Percentiles rank a stretch among this genome's conserved stretches.
Conservation (phyloP, 1,140 invertebrate species). For the Tribolium castaneum region DNA sequence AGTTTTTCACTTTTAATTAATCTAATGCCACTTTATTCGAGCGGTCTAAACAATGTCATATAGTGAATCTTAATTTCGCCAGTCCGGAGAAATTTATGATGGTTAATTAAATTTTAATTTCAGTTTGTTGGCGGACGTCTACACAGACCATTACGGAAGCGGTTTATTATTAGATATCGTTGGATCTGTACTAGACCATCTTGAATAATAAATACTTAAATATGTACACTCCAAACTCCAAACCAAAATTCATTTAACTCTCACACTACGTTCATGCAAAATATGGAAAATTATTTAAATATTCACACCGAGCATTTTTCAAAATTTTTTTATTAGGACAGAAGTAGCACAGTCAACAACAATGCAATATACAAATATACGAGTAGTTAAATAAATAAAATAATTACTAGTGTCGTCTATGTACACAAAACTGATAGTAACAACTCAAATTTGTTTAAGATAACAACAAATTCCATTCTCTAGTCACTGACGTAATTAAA, state of each 20-base stretch:
- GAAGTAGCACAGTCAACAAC: too few relatives aligned
- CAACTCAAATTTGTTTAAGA: too few relatives aligned
- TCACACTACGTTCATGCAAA: neutral
- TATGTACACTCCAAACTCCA: neutral
- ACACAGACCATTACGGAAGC: constrained; percentile 41
- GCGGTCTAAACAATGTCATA: constrained; percentile 58
- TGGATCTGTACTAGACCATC: constrained; percentile 7
- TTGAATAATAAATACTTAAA: neutral
- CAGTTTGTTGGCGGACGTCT: constrained; percentile 52
- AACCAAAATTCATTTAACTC: neutral
- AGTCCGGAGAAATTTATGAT: constrained; percentile 57
- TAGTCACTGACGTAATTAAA: too few relatives aligned
- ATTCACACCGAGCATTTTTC: too few relatives aligned
- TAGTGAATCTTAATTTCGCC: constrained; percentile 59
- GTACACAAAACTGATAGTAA: too few relatives aligned
- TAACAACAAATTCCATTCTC: too few relatives aligned
- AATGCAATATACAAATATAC: too few relatives aligned
- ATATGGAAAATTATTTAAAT: too few relatives aligned
- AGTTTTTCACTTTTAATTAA: constrained; percentile 61
- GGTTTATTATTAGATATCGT: constrained; percentile 41
- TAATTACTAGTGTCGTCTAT: too few relatives aligned
- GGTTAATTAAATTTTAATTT: constrained; percentile 62
- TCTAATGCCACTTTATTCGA: constrained; percentile 58
- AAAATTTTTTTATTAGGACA: too few relatives aligned
- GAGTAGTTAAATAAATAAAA: too few relatives aligned